Evolutionary conservation across 2,113 vertebrate genomes (phyloP).

Genomic region (Nycticryphes semicollaris): DNA sequence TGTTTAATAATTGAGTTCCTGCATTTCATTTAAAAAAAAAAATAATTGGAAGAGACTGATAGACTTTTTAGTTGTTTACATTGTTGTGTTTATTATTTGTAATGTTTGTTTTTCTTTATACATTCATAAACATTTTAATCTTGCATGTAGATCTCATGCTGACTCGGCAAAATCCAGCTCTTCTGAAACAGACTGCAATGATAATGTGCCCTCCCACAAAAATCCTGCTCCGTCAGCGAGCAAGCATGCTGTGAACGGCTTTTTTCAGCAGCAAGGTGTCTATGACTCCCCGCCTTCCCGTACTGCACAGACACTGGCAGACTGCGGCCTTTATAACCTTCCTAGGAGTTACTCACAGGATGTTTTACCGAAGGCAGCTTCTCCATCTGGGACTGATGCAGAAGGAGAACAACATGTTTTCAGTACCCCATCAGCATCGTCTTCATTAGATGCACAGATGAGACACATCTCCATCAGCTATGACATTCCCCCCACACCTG

Average conservation of each 20-base stretch:
- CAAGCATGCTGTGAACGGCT: constrained; percentile 90
- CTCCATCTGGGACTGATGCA: constrained; percentile 77
- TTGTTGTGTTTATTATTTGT: not conserved
- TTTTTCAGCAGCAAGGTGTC: constrained; percentile 82
- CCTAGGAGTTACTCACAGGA: constrained; percentile 96
- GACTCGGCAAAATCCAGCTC: constrained; percentile 90
- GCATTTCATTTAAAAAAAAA: not conserved
- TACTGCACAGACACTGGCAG: constrained; percentile 75
- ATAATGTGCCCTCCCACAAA: constrained; percentile 90
- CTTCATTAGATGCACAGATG: constrained; percentile 85
- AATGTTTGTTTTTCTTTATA: not conserved
- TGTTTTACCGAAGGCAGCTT: constrained; percentile 84
- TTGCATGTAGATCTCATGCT: constrained; percentile 77
- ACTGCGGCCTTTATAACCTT: constrained; percentile 87
- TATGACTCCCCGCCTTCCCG: constrained; percentile 92
- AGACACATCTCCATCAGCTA: constrained; percentile 91
- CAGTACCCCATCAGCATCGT: constrained; percentile 79
- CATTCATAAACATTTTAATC: not conserved
- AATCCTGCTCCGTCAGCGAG: constrained; percentile 75
- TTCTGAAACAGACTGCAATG: constrained; percentile 97
- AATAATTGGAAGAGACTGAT: not conserved
- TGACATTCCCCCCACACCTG: constrained; percentile 92
- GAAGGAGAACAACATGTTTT: constrained; percentile 89
- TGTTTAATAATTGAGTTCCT: not conserved
- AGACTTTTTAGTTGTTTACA: not conserved